Percentiles rank a stretch among this genome's conserved stretches.
These are phyloP conservation scores for Strongylocentrotus purpuratus DNA, from an alignment of 35 echinoderm and acorn worm genomes.

Conservation along the genomic window DNA sequence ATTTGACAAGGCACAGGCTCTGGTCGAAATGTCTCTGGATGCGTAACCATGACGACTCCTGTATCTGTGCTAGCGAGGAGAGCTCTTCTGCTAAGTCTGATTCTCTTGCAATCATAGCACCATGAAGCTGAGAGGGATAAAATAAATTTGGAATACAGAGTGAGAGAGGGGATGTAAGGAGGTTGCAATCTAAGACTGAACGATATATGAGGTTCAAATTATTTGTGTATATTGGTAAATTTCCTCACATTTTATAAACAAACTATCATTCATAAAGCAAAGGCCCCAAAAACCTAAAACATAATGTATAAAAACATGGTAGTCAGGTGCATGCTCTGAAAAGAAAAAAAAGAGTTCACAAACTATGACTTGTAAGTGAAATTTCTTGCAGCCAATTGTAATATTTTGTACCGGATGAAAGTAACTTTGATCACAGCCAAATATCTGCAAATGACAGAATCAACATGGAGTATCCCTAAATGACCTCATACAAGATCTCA, in stretches of 20 bases:
- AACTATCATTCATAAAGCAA: background rate
- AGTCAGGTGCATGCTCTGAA: too few species aligned
- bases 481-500: too few species aligned
- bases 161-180: background rate
- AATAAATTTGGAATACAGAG: background rate
- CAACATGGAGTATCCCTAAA: too few species aligned
- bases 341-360: too few species aligned
- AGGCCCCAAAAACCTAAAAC: too few species aligned
- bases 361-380: too few species aligned
- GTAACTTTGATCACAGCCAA: too few species aligned
- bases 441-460: too few species aligned
- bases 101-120: constrained; percentile 56
- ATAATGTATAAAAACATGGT: too few species aligned
- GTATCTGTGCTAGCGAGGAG: constrained; percentile 25
- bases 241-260: background rate
- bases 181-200: background rate
- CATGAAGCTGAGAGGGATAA: constrained; percentile 67
- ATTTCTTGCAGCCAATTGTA: too few species aligned
- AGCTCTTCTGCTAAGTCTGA: constrained; percentile 55
- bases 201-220: too few species aligned
- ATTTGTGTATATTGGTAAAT: background rate
- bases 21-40: constrained; percentile 83
- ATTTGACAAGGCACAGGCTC: constrained; percentile 87
- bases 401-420: too few species aligned
- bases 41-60: constrained; percentile 73